phyloP scores from a whole-genome alignment of 2,113 vertebrate species.

The Hassar affinis region DNA sequence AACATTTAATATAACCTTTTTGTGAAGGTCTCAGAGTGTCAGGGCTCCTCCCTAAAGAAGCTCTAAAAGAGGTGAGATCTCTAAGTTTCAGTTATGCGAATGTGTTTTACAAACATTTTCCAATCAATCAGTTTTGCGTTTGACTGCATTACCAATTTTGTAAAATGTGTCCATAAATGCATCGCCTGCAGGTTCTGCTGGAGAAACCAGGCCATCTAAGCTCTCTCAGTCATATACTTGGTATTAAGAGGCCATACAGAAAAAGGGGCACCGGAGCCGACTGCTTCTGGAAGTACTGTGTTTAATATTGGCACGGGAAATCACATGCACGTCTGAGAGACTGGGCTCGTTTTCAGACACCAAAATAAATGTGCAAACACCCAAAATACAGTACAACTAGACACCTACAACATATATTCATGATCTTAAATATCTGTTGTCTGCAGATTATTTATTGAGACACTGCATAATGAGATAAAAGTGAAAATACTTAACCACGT shows the following conservation, averaged over 20 bases:
- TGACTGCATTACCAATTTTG: background rate
- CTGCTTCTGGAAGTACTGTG: slow-evolving; percentile 79
- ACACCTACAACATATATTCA: background rate
- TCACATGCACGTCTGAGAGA: slow-evolving; percentile 7
- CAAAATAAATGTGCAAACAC: slow-evolving; percentile 9
- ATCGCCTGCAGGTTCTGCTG: slow-evolving; percentile 63
- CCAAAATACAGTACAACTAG: background rate
- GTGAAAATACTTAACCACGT: background rate
- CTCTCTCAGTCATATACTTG: slow-evolving; percentile 60
- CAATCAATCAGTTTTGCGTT: background rate
- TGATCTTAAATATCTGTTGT: background rate
- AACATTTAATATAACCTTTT: background rate
- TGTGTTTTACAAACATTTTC: background rate
- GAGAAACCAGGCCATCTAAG: slow-evolving; percentile 65
- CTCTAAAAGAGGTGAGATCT: slow-evolving; percentile 65
- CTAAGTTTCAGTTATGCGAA: background rate
- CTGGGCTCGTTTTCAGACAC: slow-evolving; percentile 48
- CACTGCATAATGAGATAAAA: background rate
- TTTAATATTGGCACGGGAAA: slow-evolving; percentile 54
- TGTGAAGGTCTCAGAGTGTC: slow-evolving; percentile 61
- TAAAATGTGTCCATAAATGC: slow-evolving; percentile 3
- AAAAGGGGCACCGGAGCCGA: slow-evolving; percentile 69
- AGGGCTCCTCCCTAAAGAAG: slow-evolving; percentile 60
- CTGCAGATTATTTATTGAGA: slow-evolving; percentile 11
- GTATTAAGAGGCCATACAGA: slow-evolving; percentile 67